Percentiles rank a stretch among this genome's conserved stretches.
These are phyloP conservation scores for Eidolon dupreanum DNA, from an alignment of 2,797 vertebrate genomes.

Conservation along the genomic window DNA sequence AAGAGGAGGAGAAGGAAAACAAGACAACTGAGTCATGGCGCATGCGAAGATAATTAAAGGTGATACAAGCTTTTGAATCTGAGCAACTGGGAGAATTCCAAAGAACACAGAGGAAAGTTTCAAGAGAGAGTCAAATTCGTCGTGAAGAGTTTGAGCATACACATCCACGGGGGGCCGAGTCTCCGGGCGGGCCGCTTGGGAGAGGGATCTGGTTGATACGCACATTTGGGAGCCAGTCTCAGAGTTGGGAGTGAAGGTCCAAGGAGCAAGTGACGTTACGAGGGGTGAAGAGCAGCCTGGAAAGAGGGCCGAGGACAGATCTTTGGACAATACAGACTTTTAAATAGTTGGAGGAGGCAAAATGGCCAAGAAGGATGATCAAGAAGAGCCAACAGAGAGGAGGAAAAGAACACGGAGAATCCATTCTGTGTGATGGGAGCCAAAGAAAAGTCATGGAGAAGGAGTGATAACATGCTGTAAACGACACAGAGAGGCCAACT, in stretches of 20 bases:
- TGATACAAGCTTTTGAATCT: not conserved
- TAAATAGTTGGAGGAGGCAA: not conserved
- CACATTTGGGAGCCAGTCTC: not conserved
- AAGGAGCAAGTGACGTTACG: fast-evolving
- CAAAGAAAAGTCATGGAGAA: not conserved
- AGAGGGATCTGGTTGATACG: not conserved
- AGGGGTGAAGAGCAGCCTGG: fast-evolving
- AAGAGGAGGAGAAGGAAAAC: no score
- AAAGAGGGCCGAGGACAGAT: not conserved
- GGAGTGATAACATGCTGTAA: fast-evolving
- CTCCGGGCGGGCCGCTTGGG: not conserved
- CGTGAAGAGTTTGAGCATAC: not conserved
- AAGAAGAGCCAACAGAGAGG: not conserved
- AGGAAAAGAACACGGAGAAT: not conserved
- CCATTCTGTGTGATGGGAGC: not conserved
- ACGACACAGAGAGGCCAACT: not conserved
- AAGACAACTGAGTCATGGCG: fast-evolving
- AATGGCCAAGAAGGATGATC: not conserved
- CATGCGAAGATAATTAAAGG: not conserved
- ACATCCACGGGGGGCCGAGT: fast-evolving
- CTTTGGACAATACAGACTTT: not conserved
- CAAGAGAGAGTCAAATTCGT: not conserved
- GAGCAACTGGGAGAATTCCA: not conserved
- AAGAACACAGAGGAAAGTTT: not conserved
- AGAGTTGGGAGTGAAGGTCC: not conserved